Conservation (phyloP, 2,888 invertebrate genomes). For the Drosophila suboccidentalis region DNA sequence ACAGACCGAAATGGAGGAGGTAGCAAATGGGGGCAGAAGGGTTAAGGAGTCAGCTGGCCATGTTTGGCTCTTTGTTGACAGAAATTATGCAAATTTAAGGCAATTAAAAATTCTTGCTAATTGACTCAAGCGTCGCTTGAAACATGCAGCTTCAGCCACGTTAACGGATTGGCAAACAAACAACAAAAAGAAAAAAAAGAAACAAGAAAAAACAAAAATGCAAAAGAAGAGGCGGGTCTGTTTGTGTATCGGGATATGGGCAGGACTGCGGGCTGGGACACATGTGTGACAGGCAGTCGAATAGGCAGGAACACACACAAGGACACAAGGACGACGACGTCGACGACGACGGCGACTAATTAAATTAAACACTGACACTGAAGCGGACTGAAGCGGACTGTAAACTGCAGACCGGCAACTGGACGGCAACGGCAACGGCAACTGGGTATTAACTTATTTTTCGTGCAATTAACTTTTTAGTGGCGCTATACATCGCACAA, state of each 20-base stretch:
- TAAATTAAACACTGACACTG: conserved; percentile 73
- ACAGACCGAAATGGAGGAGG: conserved; percentile 6
- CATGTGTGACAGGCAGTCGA: conserved; percentile 39
- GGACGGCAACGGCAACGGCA: conserved; percentile 22
- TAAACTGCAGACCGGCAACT: conserved; percentile 37
- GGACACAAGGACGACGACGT: conserved; percentile 21
- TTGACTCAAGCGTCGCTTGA: conserved; percentile 70
- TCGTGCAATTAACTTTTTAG: conserved; percentile 81
- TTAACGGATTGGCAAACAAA: conserved; percentile 53
- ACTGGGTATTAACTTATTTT: conserved; percentile 78
- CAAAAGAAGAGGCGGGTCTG: conserved; percentile 22
- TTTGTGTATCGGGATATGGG: conserved; percentile 13
- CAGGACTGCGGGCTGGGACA: conserved; percentile 11
- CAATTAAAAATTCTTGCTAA: conserved; percentile 80
- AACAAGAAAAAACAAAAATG: background rate
- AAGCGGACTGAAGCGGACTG: conserved; percentile 68
- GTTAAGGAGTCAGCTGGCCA: conserved; percentile 1
- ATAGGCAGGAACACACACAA: conserved; percentile 28
- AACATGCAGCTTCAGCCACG: conserved; percentile 41
- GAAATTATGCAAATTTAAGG: conserved; percentile 79
- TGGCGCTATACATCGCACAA: conserved; percentile 57
- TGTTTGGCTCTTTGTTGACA: conserved; percentile 66
- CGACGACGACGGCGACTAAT: conserved; percentile 58
- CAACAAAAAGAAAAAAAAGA: conserved; percentile 21
- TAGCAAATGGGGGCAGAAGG: background rate